Conservation (phyloP, 2,113 vertebrate species). For the Sturnira hondurensis region DNA sequence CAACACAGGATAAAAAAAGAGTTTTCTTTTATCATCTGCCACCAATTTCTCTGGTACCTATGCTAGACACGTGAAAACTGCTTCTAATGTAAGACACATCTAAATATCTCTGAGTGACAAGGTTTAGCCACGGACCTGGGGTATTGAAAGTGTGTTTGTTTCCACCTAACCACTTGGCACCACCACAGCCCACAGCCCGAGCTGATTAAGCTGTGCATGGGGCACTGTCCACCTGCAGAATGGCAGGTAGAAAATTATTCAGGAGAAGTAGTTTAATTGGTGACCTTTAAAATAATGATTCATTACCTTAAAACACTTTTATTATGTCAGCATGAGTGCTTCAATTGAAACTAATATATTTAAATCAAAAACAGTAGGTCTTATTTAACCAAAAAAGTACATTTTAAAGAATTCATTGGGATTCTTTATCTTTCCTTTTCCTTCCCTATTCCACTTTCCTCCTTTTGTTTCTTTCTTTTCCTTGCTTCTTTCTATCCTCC, state of each 20-base stretch:
- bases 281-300: constrained; percentile 75
- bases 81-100: background rate
- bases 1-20: background rate
- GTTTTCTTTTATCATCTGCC: background rate
- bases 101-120: constrained; percentile 31
- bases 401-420: constrained; percentile 12
- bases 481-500: background rate
- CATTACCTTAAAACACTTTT: constrained; percentile 71
- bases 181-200: background rate
- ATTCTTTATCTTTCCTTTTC: background rate
- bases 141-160: constrained; percentile 25
- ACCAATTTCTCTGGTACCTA: background rate
- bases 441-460: background rate
- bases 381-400: constrained; percentile 61
- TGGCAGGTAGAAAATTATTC: constrained; percentile 67
- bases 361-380: constrained; percentile 72
- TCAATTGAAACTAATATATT: constrained; percentile 72
- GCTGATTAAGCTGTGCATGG: background rate
- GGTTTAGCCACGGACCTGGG: background rate
- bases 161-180: background rate
- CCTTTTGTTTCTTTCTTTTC: background rate
- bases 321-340: constrained; percentile 67
- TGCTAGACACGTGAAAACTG: background rate
- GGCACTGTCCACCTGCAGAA: constrained; percentile 50
- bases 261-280: constrained; percentile 64